phyloP scores from a whole-genome alignment of 2,888 invertebrate genomes.

The Entomobrya multifasciata region DNA sequence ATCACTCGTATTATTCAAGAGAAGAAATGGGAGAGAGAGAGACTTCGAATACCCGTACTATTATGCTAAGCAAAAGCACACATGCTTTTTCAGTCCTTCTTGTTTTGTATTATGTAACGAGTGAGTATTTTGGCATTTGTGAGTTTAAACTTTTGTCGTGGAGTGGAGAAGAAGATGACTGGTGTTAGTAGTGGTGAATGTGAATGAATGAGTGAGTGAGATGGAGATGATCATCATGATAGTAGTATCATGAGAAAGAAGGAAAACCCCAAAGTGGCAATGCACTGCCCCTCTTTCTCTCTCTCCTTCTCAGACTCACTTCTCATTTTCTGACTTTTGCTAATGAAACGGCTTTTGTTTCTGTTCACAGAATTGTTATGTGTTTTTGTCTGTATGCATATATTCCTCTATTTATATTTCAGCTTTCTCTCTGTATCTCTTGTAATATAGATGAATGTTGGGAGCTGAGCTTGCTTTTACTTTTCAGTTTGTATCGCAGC shows the following conservation, averaged over 20 bases:
- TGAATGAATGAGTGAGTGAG: constrained; percentile 37
- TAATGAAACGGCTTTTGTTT: constrained; percentile 57
- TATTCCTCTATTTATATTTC: neutral
- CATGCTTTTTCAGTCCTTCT: neutral
- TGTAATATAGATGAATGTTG: neutral
- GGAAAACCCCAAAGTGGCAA: constrained; percentile 67
- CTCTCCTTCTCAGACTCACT: constrained; percentile 25
- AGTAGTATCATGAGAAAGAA: constrained; percentile 27
- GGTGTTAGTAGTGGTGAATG: neutral
- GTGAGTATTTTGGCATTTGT: constrained; percentile 18
- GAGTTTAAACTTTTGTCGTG: constrained; percentile 35
- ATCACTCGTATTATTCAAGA: constrained; percentile 42
- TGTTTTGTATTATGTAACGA: constrained; percentile 30
- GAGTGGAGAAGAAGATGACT: neutral
- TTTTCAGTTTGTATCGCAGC: too few species aligned
- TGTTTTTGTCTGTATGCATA: neutral
- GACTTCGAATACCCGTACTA: neutral
- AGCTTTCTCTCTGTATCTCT: neutral
- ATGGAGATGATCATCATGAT: constrained; percentile 24
- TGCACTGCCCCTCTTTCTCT: constrained; percentile 16
- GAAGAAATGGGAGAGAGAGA: neutral
- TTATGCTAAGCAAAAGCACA: neutral
- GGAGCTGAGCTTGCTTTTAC: neutral
- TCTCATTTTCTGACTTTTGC: constrained; percentile 68
- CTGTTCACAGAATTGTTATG: constrained; percentile 5